phyloP scores from a whole-genome alignment of 2,797 vertebrate species.

The Chelonia mydas region DNA sequence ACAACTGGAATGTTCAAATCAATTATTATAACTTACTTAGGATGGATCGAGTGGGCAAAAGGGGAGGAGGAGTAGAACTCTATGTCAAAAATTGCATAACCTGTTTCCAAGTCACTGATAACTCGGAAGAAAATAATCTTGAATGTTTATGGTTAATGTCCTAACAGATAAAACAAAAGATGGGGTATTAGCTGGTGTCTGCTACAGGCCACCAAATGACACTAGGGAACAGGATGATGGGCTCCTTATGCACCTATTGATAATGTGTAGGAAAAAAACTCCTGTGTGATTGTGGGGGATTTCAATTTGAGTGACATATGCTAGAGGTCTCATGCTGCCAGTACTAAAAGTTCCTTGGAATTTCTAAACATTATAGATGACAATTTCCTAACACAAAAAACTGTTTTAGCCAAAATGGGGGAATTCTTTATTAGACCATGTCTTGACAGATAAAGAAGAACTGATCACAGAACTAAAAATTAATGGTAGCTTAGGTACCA shows the following conservation, averaged over 20 bases:
- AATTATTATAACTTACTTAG: neutral
- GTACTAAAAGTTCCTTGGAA: too few species aligned
- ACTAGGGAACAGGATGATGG: neutral
- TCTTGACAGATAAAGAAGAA: too few species aligned
- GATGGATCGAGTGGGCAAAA: neutral
- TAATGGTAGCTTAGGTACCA: too few species aligned
- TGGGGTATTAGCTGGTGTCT: neutral
- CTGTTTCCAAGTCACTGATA: neutral
- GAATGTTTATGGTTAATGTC: neutral
- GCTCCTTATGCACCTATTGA: neutral
- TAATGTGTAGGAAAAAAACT: neutral
- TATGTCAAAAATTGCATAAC: neutral
- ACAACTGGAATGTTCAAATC: neutral
- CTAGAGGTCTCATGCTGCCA: too few species aligned
- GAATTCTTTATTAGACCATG: too few species aligned
- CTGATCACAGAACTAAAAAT: too few species aligned
- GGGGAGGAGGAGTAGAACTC: neutral
- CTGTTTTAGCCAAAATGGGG: too few species aligned
- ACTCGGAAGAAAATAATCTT: neutral
- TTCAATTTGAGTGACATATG: too few species aligned
- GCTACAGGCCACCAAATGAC: neutral
- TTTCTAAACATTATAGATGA: too few species aligned
- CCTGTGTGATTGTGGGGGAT: too few species aligned
- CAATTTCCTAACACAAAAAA: too few species aligned
- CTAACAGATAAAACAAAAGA: neutral